phyloP scores from a whole-genome alignment of 2,888 invertebrate species.

The Dimorphilus gyrociliatus region DNA sequence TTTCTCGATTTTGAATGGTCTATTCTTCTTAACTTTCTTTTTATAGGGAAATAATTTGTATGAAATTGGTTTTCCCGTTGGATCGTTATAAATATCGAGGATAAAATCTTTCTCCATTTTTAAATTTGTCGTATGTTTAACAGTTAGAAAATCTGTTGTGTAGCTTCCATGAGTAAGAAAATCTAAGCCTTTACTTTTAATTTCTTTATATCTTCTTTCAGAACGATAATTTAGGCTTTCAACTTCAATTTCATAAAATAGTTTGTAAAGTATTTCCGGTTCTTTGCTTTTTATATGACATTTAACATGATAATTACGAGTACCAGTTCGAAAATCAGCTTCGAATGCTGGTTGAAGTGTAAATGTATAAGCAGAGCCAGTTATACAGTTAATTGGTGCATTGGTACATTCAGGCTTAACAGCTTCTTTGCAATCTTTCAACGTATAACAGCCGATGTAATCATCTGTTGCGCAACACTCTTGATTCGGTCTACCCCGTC shows the following conservation, averaged over 20 bases:
- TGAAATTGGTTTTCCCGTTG: no score
- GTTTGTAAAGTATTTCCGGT: constrained; percentile 23
- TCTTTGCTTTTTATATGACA: constrained; percentile 24
- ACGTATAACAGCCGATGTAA: constrained; percentile 22
- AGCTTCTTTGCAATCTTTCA: constrained; percentile 16
- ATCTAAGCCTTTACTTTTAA: no score
- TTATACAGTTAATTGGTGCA: constrained; percentile 24
- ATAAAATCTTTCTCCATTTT: constrained; percentile 21
- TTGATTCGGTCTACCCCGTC: no score
- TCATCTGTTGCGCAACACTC: constrained; percentile 16
- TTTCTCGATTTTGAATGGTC: no score
- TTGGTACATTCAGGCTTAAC: constrained; percentile 19
- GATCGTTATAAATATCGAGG: no score
- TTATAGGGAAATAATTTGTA: no score
- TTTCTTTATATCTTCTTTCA: no score
- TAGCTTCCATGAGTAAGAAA: no score
- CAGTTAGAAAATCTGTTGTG: constrained; percentile 18
- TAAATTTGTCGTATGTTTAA: constrained; percentile 15
- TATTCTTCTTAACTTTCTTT: no score
- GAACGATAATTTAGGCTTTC: no score
- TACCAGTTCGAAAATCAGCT: constrained; percentile 18
- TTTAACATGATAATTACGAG: no score
- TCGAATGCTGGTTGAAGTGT: constrained; percentile 23
- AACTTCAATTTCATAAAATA: no score
- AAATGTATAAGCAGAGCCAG: constrained; percentile 27